A percentile compares a stretch with the other conserved stretches of the same genome.
phyloP scores from a whole-genome alignment of 2,888 invertebrate genomes.

The Amaurobius ferox region DNA sequence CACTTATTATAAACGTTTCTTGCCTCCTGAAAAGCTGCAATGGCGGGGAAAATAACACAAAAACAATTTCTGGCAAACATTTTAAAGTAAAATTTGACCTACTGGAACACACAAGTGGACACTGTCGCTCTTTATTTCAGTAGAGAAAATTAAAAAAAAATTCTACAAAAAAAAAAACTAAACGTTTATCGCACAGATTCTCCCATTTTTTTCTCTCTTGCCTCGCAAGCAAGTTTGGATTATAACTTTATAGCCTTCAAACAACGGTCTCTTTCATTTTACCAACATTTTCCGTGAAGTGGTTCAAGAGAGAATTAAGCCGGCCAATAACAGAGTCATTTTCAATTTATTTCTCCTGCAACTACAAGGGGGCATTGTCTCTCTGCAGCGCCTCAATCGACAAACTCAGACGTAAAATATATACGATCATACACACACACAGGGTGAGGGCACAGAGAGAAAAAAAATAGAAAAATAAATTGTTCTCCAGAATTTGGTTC shows the following conservation, averaged over 20 bases:
- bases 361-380: not conserved
- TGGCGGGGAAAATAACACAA: no score
- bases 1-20: no score
- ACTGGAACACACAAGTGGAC: no score
- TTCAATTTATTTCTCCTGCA: not conserved
- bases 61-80: no score
- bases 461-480: constrained; percentile 35
- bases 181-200: no score
- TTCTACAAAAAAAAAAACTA: no score
- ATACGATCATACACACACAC: not conserved
- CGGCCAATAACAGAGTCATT: not conserved
- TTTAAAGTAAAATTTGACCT: no score
- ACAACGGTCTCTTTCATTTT: not conserved
- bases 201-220: no score
- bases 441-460: not conserved
- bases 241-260: not conserved
- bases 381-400: not conserved
- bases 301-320: not conserved
- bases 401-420: not conserved
- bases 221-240: no score
- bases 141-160: no score
- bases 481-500: constrained; percentile 66
- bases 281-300: not conserved
- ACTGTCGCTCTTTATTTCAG: no score
- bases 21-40: no score